Conservation (phyloP, 1,140 invertebrate species). For the Amphibalanus amphitrite region DNA sequence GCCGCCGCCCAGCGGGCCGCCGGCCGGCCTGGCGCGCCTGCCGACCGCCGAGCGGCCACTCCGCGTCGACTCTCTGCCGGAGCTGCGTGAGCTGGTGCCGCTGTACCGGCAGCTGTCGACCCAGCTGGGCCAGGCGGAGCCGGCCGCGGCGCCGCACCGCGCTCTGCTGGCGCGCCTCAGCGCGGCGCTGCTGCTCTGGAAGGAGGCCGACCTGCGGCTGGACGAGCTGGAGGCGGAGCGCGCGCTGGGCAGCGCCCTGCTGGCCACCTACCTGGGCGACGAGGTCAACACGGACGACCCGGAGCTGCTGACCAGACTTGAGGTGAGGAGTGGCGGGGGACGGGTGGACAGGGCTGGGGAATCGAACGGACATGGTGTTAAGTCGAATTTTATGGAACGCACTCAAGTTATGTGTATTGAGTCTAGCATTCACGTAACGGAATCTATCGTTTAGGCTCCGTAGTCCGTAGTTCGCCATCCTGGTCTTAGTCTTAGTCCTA, state of each 20-base stretch:
- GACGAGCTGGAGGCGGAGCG: not conserved
- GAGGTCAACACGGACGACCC: not conserved
- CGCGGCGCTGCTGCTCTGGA: slow-evolving; percentile 2
- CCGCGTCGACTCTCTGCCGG: not conserved
- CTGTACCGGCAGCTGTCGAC: not conserved
- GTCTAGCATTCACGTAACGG: too few relatives aligned
- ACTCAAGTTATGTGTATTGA: too few relatives aligned
- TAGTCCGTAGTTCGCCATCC: too few relatives aligned
- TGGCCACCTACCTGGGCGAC: not conserved
- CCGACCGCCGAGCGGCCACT: not conserved
- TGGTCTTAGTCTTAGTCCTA: too few relatives aligned
- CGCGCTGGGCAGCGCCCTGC: not conserved
- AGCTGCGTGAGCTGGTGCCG: not conserved
- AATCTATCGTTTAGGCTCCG: too few relatives aligned
- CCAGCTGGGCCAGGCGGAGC: slow-evolving; percentile 2
- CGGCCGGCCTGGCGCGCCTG: not conserved
- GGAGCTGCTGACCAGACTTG: not conserved
- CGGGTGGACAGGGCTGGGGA: too few relatives aligned
- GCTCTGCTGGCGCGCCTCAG: not conserved
- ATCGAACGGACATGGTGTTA: too few relatives aligned
- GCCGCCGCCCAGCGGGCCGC: too few relatives aligned
- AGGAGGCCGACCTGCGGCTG: not conserved
- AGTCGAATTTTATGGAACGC: too few relatives aligned
- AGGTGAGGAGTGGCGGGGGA: not conserved
- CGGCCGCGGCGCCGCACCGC: too few relatives aligned